These are phyloP conservation scores for Archips xylosteana DNA, from an alignment of 2,888 invertebrate genomes.

Conservation along the genomic window DNA sequence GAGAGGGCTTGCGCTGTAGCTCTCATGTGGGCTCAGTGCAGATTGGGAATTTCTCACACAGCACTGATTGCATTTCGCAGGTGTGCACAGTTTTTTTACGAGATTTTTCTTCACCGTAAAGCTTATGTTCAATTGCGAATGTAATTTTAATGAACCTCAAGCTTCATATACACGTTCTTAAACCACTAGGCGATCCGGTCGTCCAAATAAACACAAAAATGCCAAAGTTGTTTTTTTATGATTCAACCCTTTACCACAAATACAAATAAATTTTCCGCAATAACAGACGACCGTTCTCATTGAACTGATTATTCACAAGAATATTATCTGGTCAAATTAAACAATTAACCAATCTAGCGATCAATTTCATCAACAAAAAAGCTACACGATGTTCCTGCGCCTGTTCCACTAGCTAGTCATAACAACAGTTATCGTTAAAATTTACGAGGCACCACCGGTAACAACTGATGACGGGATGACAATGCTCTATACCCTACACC, in stretches of 20 bases:
- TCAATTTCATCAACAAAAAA: background rate
- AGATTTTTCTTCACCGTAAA: too few species aligned
- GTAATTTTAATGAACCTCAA: too few species aligned
- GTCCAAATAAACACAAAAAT: too few species aligned
- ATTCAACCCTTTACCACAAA: background rate
- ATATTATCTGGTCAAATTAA: constrained; percentile 23
- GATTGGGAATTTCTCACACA: too few species aligned
- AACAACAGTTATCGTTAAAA: constrained; percentile 53
- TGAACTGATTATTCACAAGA: background rate
- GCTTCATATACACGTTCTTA: too few species aligned
- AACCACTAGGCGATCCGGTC: too few species aligned
- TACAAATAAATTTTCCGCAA: background rate
- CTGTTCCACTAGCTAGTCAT: constrained; percentile 44
- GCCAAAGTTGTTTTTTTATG: too few species aligned
- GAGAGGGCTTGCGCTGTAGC: too few species aligned
- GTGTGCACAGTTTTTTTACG: too few species aligned
- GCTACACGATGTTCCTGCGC: background rate
- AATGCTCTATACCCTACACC: constrained; percentile 58
- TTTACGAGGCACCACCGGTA: constrained; percentile 52
- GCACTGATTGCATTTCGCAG: too few species aligned
- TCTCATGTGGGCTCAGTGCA: too few species aligned
- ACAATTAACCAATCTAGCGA: constrained; percentile 2
- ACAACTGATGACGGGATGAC: constrained; percentile 42
- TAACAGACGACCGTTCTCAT: background rate
- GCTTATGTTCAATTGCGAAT: too few species aligned